These are phyloP conservation scores for Trogon melanurus DNA, from an alignment of 2,113 vertebrate genomes.

Conservation along the genomic window DNA sequence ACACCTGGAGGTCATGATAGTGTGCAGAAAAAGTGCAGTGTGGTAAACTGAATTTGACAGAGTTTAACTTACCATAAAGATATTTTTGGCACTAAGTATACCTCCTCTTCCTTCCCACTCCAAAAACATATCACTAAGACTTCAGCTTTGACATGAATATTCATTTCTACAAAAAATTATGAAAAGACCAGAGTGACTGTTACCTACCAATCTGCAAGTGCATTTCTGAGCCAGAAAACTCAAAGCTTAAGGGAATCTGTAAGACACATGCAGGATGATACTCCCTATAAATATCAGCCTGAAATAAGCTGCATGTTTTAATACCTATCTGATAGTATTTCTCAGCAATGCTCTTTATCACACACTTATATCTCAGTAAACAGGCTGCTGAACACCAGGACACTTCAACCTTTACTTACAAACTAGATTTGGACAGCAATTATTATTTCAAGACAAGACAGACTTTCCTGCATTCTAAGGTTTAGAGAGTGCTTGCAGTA, in stretches of 20 bases:
- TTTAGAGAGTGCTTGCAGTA: not conserved
- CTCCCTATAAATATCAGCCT: fast-evolving
- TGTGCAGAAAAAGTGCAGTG: not conserved
- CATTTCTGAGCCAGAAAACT: not conserved
- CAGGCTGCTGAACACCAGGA: fast-evolving
- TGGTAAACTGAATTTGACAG: not conserved
- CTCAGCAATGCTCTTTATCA: not conserved
- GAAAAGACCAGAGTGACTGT: not conserved
- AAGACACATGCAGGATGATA: fast-evolving
- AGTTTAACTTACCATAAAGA: not conserved
- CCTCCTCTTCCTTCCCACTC: not conserved
- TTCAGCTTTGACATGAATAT: not conserved
- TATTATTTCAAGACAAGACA: not conserved
- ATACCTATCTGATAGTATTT: not conserved
- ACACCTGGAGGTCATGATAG: not conserved
- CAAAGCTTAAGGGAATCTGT: not conserved
- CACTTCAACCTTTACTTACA: not conserved
- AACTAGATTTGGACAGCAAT: not conserved
- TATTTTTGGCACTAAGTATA: not conserved
- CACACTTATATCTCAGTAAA: not conserved
- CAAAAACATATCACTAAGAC: not conserved
- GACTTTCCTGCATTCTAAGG: not conserved
- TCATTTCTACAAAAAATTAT: not conserved
- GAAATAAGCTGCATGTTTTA: not conserved
- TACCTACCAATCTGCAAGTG: not conserved